Evolutionary conservation across 2,113 vertebrate genomes (phyloP), one percentile per base, ranked within the genome.

Genomic region (Albula glossodonta): DNA sequence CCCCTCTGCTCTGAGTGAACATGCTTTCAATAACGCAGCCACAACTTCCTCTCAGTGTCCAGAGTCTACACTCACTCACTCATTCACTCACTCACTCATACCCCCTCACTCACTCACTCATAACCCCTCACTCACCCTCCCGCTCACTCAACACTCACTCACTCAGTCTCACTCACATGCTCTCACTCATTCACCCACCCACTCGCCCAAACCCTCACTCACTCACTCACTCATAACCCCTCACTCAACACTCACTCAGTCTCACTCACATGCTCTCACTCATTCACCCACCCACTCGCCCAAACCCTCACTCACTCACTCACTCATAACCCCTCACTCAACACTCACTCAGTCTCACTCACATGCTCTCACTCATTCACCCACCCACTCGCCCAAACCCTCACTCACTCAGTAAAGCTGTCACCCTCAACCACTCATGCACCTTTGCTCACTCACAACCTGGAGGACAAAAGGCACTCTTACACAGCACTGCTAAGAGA

Each of bases 71-170:
- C 63, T 22, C 63, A 4, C 19, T 70, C 63, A 5, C 3, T 70
- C 63, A 70, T 17, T 22, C 10, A 2, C 56, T 57, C 5, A 13
- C 78, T 70, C 79, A 15, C 83, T 79, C 78, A 50, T 83, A n/a
- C 51, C 13, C 15, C 70, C 78, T 80, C 78, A 51, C 77, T 49
- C 86, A 81, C 22, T 74, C 31, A 66, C 31, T 78, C 83, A 85
- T 17, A 50, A 80, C 60, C 57, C 66, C 81, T 57, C 70, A 79
- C 60, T 25, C 86, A 83, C 66, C 51, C 85, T 82, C 41, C 51
- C 81, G 84, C 56, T 17, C 9, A 86, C 70, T 74, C 80, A 66
- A 87, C 77, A 88, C 15, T 66, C 84, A 88, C 84, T 85, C 78
- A 81, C 81, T 81, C 88, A 74, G 4, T 9, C 66, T 10, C 66